Conservation (phyloP, 92 coral and sea anemone species). For the Plumapathes pennacea region DNA sequence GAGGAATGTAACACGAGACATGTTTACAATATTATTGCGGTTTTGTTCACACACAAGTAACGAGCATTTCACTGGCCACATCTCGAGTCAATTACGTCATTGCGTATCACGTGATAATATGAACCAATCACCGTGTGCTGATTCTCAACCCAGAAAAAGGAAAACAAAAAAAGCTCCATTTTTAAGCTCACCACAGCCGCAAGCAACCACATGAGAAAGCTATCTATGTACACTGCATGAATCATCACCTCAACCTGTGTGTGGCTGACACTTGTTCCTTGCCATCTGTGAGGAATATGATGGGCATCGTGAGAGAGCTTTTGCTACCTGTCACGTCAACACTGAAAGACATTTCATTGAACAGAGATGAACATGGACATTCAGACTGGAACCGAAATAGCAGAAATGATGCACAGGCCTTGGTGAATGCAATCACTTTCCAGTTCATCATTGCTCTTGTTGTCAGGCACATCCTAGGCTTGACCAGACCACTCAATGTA, state of each 20-base stretch:
- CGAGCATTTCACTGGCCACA: too few species aligned
- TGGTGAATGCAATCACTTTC: constrained; percentile 54
- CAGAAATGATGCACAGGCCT: constrained; percentile 49
- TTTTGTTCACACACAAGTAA: too few species aligned
- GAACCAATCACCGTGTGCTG: too few species aligned
- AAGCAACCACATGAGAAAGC: too few species aligned
- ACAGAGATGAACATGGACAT: constrained; percentile 27
- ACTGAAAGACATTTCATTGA: constrained; percentile 54
- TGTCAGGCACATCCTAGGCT: constrained; percentile 48
- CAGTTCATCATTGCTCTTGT: constrained; percentile 47
- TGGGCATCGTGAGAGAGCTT: constrained; percentile 47
- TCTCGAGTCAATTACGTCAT: too few species aligned
- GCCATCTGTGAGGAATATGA: constrained; percentile 33
- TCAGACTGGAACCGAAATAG: constrained; percentile 38
- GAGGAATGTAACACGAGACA: too few species aligned
- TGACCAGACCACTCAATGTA: constrained; percentile 58
- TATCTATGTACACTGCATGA: constrained; percentile 31
- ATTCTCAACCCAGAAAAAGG: too few species aligned
- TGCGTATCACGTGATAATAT: too few species aligned
- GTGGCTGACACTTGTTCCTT: constrained; percentile 49
- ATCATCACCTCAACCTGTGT: constrained; percentile 49
- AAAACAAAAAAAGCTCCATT: too few species aligned
- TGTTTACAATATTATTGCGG: too few species aligned
- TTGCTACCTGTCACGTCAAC: constrained; percentile 45
- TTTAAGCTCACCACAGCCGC: too few species aligned